Base-by-base conservation (phyloP, 2,888 invertebrate species). In the Meandrusa payeni region DNA sequence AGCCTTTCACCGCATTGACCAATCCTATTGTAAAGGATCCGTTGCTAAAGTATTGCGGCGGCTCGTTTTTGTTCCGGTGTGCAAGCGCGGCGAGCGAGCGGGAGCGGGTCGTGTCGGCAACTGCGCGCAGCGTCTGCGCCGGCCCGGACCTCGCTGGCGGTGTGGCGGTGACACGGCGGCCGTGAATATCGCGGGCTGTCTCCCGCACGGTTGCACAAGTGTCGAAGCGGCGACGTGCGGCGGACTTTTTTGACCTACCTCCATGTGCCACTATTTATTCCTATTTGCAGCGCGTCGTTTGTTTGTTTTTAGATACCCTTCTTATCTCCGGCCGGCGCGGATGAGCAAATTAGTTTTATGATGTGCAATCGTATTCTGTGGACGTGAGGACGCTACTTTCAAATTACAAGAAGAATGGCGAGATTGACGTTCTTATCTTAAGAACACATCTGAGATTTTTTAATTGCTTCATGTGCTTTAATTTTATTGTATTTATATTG, bases 1-100 rank as follows among this genome's bases (percentile, higher is more conserved):
- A 54, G 67, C 80, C 79, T 79, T 80, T 80, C 78, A 76, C 82
- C 55, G 45, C 48, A 64, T 65, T 65, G 65, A 54, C 61, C 57
- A 64, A 69, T 43, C 31, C 42, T 36, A 39, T 43, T 47, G 50
- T 33, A 52, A 51, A 55, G 63, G 66, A 69, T 62, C 60, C 59
- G 67, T 73, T 69, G 74, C 67, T 65, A 61, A 66, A 64, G 59
- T 46, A 55, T 55, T 53, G 52, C 50, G 54, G 45, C 49, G 47
- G 47, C 45, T 28, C 52, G 52, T 59, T 62, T 64, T 74, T 77
- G 70, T 73, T 52, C 47, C 52, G 55, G 61, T 59, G 62, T 54
- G 66, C 60, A 70, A 72, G 70, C 48, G 39, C 42, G 55, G 62
- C 75, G 74, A 61, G 67, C 59, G 75, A 61, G 58, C 70, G 55